These are phyloP conservation scores for Cyprinodon variegatus DNA, from an alignment of 2,113 vertebrate species.

Conservation along the genomic window DNA sequence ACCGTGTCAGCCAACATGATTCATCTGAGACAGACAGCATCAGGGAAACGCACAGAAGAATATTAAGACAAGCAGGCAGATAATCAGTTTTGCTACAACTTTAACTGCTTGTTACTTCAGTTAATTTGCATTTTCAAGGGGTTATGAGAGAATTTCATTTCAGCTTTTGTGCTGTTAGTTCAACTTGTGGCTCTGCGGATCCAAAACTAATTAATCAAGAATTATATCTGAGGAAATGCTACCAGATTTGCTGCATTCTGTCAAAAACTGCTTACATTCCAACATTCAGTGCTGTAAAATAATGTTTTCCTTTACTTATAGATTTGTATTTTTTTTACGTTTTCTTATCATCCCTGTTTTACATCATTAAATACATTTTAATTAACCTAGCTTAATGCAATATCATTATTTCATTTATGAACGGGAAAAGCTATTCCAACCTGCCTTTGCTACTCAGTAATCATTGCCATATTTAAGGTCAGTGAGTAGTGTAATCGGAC, in stretches of 20 bases:
- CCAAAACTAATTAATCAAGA: slow-evolving; percentile 24
- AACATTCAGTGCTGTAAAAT: not conserved
- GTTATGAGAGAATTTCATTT: slow-evolving; percentile 48
- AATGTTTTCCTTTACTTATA: not conserved
- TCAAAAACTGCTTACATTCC: not conserved
- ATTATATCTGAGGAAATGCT: slow-evolving; percentile 33
- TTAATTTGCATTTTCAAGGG: slow-evolving; percentile 52
- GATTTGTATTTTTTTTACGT: not conserved
- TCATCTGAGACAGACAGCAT: slow-evolving; percentile 29
- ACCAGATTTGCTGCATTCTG: slow-evolving; percentile 13
- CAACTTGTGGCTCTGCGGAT: slow-evolving; percentile 34
- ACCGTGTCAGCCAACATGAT: slow-evolving; percentile 35
- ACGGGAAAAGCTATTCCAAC: not conserved
- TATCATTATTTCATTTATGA: not conserved
- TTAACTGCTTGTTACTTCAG: slow-evolving; percentile 38
- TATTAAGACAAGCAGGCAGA: slow-evolving; percentile 58
- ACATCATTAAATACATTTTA: not conserved
- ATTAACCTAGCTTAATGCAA: not conserved
- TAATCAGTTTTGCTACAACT: slow-evolving; percentile 46
- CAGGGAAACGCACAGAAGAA: slow-evolving; percentile 13
- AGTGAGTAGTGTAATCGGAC: not conserved
- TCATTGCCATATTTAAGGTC: not conserved
- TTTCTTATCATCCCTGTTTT: not conserved
- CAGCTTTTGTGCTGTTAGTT: slow-evolving; percentile 49
- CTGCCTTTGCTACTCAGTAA: not conserved